Evolutionary conservation across 2,888 invertebrate species (phyloP), one percentile per base, ranked within the genome.

Genomic region (Brenthis daphne): DNA sequence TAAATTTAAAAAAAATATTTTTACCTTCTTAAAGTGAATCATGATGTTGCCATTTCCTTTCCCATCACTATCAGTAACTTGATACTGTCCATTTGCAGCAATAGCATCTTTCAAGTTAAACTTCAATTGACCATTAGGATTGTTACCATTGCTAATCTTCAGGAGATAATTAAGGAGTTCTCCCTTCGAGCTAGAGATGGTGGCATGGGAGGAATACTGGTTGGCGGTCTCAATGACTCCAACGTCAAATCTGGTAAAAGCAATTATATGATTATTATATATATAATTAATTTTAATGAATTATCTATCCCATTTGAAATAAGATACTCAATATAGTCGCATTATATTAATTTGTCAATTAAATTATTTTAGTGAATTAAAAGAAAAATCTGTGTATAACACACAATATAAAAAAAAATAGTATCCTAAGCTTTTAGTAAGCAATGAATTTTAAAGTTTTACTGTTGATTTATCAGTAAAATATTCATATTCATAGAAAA

Each of bases 81-180:
- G 93, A 76, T 94, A 94, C 74, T 96, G 94, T 5, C 95, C 96
- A 50, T 94, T 94, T 0, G 95, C 94, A 0, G 88, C 85, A 48
- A 97, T 74, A 0, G 94, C 80, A 73, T 95, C 94, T 76, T 95
- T 95, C 0, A 96, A 75, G 8, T 87, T 78, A 0, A 96, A 80
- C 73, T 94, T 95, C 0, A 96, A 76, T 64, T 91, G 90, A 3
- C 92, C 93, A 33, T 79, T 87, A 24, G 86, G 77, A 71, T 85
- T 93, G 8, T 88, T 80, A 72, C 93, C 83, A 74, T 89, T 73
- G 78, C 82, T 79, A 69, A 89, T 64, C 74, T 94, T 94, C 4
- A 95, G 75, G n/a, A 93, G 80, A 66, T 92, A 93, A 75, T 96
- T 95, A 1, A 95, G 58, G 5, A 79, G 64, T 64, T 93, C 90